These are phyloP conservation scores for Sciurus niger DNA, from an alignment of 2,113 vertebrate genomes.

Conservation along the genomic window DNA sequence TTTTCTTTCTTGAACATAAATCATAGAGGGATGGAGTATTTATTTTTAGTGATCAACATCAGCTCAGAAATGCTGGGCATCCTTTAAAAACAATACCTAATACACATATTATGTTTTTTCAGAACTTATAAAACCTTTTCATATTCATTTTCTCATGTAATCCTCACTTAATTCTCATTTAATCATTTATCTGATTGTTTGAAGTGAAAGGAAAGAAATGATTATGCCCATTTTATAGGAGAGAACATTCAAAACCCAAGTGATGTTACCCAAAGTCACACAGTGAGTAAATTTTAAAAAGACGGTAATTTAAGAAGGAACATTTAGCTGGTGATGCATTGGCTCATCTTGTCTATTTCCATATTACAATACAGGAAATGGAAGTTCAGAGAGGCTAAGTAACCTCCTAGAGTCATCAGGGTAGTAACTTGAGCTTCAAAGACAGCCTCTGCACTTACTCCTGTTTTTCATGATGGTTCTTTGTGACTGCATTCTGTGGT, in stretches of 20 bases:
- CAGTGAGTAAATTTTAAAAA: neutral
- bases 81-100: neutral
- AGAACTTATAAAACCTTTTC: neutral
- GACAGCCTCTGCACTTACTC: neutral
- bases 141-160: neutral
- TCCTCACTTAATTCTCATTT: neutral
- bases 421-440: constrained; percentile 5
- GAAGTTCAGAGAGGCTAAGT: neutral
- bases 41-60: neutral
- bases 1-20: neutral
- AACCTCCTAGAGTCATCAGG: neutral
- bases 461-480: neutral
- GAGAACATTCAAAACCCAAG: neutral
- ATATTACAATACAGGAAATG: constrained; percentile 8
- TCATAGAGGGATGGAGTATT: neutral
- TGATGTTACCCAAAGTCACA: neutral
- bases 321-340: neutral
- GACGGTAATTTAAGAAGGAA: neutral
- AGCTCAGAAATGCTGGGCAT: neutral
- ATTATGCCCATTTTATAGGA: neutral
- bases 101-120: neutral
- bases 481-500: constrained; percentile 23
- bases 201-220: constrained; percentile 18
- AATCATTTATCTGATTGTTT: neutral
- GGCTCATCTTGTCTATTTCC: neutral